Evolutionary conservation across 2,888 invertebrate genomes (phyloP), one percentile per base, ranked within the genome.

Genomic region (Drosophila fulvimacula): DNA sequence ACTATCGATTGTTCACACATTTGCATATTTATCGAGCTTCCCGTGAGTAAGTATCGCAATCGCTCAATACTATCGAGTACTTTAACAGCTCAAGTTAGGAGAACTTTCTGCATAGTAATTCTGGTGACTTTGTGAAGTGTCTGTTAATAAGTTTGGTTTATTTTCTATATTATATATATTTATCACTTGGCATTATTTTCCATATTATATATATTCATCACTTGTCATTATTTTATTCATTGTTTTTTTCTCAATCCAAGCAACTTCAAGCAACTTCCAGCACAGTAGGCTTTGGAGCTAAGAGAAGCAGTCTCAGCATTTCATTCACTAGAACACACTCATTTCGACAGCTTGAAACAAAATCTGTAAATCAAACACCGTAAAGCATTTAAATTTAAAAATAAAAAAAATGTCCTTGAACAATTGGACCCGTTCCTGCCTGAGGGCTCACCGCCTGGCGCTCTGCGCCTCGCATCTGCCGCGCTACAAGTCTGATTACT

Each of bases 401-500:
- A 24, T 9, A 38, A 75, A 10, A 5, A 30, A 21, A 52, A 79
- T 79, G 80, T 56, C 32, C 5, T 4, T 52, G 24, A 39, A 4
- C 11, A 51, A 44, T 27, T 44, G 56, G 58, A 21, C 42, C 3
- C 72, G 66, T 24, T 19, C 51, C 41, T 38, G 36, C 24, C 19
- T 27, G 17, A 17, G 11, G 7, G 10, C 39, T 3, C 30, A n/a
- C 0, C 59, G 66, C 0, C 9, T 67, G 39, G n/a, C 44, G n/a
- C 9, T 24, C 11, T 30, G 24, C 6, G 21, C 42, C 1, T 49
- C 39, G 21, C 15, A 48, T 0, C 36, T 49, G n/a, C 4, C 36
- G 21, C 66, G 76, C 5, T 32, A 11, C 42, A 72, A 71, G 11
- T 65, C 84, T 0, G 79, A 74, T 52, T 90, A 91, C 41, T 58